phyloP scores from a whole-genome alignment of 2,113 vertebrate genomes.

The Scopus umbretta region DNA sequence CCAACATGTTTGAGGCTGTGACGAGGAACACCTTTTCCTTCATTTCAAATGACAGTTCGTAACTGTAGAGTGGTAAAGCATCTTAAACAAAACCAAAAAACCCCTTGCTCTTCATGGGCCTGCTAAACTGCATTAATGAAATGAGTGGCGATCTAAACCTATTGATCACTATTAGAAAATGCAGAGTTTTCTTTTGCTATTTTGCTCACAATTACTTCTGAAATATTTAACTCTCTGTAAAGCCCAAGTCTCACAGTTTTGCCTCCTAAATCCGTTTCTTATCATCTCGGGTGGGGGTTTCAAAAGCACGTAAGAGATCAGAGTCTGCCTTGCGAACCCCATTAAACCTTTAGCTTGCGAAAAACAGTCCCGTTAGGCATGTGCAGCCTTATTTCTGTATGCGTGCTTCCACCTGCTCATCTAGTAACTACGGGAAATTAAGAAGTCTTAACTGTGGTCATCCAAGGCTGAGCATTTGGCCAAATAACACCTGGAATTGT shows the following conservation, averaged over 20 bases:
- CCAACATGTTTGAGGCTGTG: not conserved
- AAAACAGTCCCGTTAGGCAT: not conserved
- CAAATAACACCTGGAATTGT: not conserved
- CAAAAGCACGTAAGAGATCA: not conserved
- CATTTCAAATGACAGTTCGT: not conserved
- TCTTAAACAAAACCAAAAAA: not conserved
- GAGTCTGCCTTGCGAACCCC: not conserved
- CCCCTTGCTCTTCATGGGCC: not conserved
- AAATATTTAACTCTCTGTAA: not conserved
- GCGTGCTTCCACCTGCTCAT: not conserved
- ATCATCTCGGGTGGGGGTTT: not conserved
- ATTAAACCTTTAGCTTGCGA: not conserved
- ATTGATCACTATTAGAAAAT: not conserved
- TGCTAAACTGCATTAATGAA: not conserved
- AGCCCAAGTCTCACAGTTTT: not conserved
- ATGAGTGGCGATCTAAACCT: not conserved
- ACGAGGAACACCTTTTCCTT: not conserved
- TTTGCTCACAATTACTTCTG: not conserved
- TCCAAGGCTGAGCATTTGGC: not conserved
- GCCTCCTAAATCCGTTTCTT: not conserved
- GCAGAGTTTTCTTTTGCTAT: not conserved
- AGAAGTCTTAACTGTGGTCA: not conserved
- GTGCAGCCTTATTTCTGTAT: not conserved
- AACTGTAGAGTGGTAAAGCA: not conserved
- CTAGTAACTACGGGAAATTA: not conserved